Evolutionary conservation across 2,888 invertebrate genomes (phyloP).

Genomic region (Podotricha telesiphe): DNA sequence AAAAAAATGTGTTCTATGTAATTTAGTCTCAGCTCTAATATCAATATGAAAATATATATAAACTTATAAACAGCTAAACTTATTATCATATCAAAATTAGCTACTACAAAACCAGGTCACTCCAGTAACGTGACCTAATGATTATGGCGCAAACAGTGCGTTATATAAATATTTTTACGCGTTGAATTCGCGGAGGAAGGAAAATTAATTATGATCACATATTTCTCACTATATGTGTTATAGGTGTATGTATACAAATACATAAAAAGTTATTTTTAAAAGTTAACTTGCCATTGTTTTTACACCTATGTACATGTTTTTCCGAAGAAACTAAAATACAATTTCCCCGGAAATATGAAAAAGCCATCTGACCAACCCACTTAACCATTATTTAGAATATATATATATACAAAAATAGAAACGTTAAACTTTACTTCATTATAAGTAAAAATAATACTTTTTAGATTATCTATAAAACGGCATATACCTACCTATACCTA

Average conservation of each 20-base stretch:
- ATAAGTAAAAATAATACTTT: no score
- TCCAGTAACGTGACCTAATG: slow-evolving; percentile 19
- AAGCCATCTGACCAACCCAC: no score
- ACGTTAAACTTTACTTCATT: no score
- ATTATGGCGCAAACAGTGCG: background rate
- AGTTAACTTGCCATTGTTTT: background rate
- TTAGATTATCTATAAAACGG: no score
- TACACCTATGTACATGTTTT: background rate
- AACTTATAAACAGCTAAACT: background rate
- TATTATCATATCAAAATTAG: slow-evolving; percentile 15
- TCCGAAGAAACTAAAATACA: no score
- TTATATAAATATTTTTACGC: slow-evolving; percentile 3
- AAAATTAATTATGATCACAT: slow-evolving; percentile 6
- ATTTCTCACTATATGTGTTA: background rate
- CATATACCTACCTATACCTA: no score
- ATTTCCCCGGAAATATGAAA: no score
- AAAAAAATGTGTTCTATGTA: no score
- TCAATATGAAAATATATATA: background rate
- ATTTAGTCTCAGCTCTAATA: no score
- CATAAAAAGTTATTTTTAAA: no score
- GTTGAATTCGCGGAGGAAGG: slow-evolving; percentile 7
- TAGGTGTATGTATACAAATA: background rate
- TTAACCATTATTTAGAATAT: no score
- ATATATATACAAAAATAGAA: no score
- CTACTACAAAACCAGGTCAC: slow-evolving; percentile 16